Base-by-base conservation (phyloP, 2,888 invertebrate species). In the Lepidocyrtoides sp. region DNA sequence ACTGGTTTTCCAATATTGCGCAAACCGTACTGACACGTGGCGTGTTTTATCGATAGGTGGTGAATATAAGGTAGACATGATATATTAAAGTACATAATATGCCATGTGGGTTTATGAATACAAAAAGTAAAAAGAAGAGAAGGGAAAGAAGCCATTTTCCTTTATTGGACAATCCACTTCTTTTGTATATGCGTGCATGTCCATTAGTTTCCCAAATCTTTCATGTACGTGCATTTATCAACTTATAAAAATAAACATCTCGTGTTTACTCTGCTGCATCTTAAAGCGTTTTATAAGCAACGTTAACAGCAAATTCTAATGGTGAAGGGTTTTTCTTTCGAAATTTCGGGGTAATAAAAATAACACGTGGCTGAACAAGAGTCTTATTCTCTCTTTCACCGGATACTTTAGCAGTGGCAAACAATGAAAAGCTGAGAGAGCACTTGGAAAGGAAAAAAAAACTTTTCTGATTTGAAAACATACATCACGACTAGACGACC, bases 1-100 rank as follows among this genome's bases (percentile, higher is more conserved):
- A 41, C 66, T 66, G 32, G 66, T 83, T 66, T 44, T 20, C 17
- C 54, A 54, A 51, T 12, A 69, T 84, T 84, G 57, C 54, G 72
- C 41, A 72, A 85, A 48, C 72, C 14, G 69, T n/a, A 32, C 57
- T 51, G 85, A 54, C 85, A 85, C 85, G 85, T 85, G 85, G 69
- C 54, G 10, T 10, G 69, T 41, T 69, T 69, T 69, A n/a, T 32
- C 17, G 14, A 32, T 41, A 36, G n/a, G 0, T 36, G 1, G n/a
- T 66, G 66, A n/a, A n/a, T n/a, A n/a, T n/a, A n/a, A n/a, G n/a
- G n/a, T n/a, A n/a, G n/a, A n/a, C n/a, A n/a, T n/a, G n/a, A n/a
- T n/a, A n/a, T n/a, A n/a, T n/a, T n/a, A n/a, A n/a, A n/a, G n/a
- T n/a, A n/a, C n/a, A n/a, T n/a, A n/a, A n/a, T n/a, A n/a, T n/a